Conservation (phyloP, 2,797 vertebrate genomes). For the Morus bassanus region DNA sequence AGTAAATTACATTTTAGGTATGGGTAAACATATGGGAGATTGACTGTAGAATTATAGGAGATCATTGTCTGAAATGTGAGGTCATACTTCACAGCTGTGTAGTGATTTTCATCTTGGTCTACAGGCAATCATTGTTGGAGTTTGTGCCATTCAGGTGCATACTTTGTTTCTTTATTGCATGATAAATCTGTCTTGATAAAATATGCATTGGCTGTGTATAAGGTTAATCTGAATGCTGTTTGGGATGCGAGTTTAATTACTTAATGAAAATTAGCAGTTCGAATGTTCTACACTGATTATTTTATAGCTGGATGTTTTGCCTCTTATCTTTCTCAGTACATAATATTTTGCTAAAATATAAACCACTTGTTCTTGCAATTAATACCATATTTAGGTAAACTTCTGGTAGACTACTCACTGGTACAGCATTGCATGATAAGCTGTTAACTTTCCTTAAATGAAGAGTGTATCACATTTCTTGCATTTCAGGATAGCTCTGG, state of each 20-base stretch:
- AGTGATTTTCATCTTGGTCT: background rate
- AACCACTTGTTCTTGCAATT: background rate
- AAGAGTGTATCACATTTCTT: background rate
- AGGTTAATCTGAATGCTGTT: background rate
- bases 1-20: conserved; percentile 1
- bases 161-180: background rate
- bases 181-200: background rate
- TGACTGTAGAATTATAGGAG: background rate
- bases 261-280: conserved; percentile 17
- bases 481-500: conserved; percentile 94
- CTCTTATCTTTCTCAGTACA: background rate
- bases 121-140: background rate
- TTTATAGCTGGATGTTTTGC: background rate
- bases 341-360: background rate
- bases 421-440: background rate
- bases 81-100: background rate
- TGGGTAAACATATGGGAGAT: background rate
- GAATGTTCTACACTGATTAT: background rate
- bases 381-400: background rate
- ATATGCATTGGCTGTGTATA: background rate
- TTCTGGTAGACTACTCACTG: background rate
- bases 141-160: background rate
- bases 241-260: background rate
- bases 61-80: background rate
- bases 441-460: background rate